Percentiles rank a stretch among this genome's conserved stretches.
phyloP scores from a whole-genome alignment of 2,113 vertebrate species.

The Machaerirhynchus nigripectus region DNA sequence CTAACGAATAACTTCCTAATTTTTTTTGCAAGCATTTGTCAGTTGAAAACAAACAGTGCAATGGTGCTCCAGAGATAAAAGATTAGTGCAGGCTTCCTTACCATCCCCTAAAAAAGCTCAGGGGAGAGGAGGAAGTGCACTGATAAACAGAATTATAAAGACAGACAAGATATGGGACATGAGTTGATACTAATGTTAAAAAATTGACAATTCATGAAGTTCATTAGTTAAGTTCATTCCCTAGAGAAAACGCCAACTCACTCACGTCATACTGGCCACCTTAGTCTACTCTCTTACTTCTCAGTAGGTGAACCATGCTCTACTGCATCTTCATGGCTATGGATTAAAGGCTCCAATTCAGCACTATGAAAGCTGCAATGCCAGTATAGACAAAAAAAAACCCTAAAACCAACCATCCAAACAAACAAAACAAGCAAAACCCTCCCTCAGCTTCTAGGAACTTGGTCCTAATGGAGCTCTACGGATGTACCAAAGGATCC shows the following conservation, averaged over 20 bases:
- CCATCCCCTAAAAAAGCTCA: background rate
- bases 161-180: background rate
- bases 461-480: background rate
- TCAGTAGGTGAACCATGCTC: background rate
- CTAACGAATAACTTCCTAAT: background rate
- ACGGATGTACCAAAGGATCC: background rate
- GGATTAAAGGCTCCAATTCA: background rate
- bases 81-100: background rate
- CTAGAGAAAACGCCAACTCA: background rate
- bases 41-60: background rate
- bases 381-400: background rate
- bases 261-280: background rate
- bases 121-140: background rate
- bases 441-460: background rate
- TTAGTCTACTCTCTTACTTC: background rate
- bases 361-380: background rate
- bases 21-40: background rate
- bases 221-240: background rate
- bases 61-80: background rate
- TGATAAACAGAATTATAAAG: background rate
- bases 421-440: background rate
- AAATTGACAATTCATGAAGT: background rate
- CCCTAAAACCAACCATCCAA: background rate
- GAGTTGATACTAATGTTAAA: background rate
- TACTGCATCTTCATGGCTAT: background rate